phyloP scores from a whole-genome alignment of 2,888 invertebrate genomes.

The Lamproptera curius region DNA sequence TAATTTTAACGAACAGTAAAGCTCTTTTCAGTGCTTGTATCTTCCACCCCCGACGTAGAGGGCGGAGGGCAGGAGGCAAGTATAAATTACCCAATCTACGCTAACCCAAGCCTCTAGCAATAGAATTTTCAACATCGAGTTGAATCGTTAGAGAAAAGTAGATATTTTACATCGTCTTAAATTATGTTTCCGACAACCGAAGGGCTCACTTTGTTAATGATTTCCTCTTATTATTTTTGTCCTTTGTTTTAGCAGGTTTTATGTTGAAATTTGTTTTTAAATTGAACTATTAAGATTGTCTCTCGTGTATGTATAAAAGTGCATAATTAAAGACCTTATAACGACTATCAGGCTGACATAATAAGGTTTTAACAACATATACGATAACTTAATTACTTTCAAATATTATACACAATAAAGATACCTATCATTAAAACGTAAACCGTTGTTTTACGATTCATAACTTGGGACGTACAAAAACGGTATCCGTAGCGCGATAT shows the following conservation, averaged over 20 bases:
- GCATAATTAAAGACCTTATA: no score
- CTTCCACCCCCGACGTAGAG: constrained; percentile 41
- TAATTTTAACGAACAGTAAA: constrained; percentile 67
- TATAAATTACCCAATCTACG: constrained; percentile 77
- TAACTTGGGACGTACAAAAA: constrained; percentile 1
- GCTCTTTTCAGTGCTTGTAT: constrained; percentile 56
- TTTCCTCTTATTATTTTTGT: no score
- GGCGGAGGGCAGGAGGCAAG: constrained; percentile 58
- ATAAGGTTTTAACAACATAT: no score
- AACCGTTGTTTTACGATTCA: background rate
- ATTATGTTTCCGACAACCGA: constrained; percentile 48
- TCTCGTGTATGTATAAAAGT: no score
- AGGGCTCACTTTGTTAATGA: constrained; percentile 51
- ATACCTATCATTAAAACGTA: background rate
- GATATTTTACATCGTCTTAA: constrained; percentile 51
- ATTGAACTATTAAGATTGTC: no score
- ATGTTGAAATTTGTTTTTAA: no score
- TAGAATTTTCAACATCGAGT: constrained; percentile 65
- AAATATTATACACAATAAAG: no score
- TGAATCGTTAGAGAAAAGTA: constrained; percentile 61
- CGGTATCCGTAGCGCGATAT: constrained; percentile 15
- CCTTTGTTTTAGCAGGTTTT: no score
- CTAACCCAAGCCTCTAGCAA: constrained; percentile 68
- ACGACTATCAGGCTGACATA: no score
- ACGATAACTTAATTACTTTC: no score